Base-by-base conservation (phyloP, 2,888 invertebrate species). In the Neelides folsomi region DNA sequence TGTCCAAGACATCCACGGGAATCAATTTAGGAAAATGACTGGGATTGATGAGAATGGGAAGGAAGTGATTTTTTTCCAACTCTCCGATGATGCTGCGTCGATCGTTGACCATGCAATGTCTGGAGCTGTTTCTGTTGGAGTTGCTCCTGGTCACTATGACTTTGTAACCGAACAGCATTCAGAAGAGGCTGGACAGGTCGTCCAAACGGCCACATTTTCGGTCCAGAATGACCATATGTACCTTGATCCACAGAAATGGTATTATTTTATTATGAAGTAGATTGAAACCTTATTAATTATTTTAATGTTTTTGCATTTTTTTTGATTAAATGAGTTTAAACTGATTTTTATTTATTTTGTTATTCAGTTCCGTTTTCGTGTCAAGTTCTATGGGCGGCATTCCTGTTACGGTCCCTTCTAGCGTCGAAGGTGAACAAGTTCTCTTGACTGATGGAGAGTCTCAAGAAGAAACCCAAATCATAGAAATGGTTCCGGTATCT, bases 1-100 rank as follows among this genome's bases (percentile, higher is more conserved):
- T 47, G 60, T 64, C 15, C 62, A 62, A 46, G 63, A 64, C 47
- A 54, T 60, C 41, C 60, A 60, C 43, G 62, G 62, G 36, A 62
- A 60, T 48, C 57, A 60, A 35, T 64, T 57, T 34, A 38, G 58
- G 46, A 58, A 57, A 49, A 56, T 64, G 16, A 60, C 60, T 36
- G 62, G 62, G 0, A 59, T 59, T 4, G 63, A 64, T 44, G 58
- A 59, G 43, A 55, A 46, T 47, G 58, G 62, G 1, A 62, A 62
- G 52, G 60, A 60, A 41, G 60, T 64, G 3, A 56, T 62, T 37
- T 64, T 59, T 45, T 59, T 64, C 15, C 63, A 64, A 49, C 44
- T 62, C 37, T 57, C 55, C 20, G 58, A 54, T 36, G 63, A 62
- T 12, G 49, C 54, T n/a, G 51, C 47, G 6, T 43, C 47, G 15